These are phyloP conservation scores for Drusus annulatus DNA, from an alignment of 1,140 invertebrate genomes.

Conservation along the genomic window DNA sequence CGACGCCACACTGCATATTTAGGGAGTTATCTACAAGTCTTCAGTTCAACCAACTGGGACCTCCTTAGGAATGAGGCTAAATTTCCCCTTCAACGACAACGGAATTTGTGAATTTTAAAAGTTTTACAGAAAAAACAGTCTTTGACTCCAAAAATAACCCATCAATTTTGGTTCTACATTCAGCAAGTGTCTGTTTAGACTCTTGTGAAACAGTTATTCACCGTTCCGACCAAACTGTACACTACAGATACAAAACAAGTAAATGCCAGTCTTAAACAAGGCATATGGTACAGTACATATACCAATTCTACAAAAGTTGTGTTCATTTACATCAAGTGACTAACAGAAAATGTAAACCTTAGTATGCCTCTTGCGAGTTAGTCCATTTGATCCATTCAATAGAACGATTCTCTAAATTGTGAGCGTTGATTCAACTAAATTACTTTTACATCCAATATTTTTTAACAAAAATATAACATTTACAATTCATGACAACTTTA, in stretches of 20 bases:
- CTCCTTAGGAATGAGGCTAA: conserved; percentile 9
- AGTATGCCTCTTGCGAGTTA: not conserved
- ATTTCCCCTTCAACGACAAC: conserved; percentile 7
- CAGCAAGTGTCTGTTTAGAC: conserved; percentile 43
- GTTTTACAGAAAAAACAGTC: conserved; percentile 60
- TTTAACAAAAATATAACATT: conserved; percentile 45
- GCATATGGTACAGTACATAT: conserved; percentile 57
- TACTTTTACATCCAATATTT: conserved; percentile 40
- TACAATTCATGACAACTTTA: conserved; percentile 37
- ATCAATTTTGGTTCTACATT: conserved; percentile 41
- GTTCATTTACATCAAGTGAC: conserved; percentile 14
- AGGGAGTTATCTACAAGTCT: conserved; percentile 15
- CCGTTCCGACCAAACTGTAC: conserved; percentile 52
- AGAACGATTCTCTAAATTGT: conserved; percentile 24
- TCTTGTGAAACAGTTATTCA: conserved; percentile 49
- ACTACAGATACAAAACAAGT: conserved; percentile 57
- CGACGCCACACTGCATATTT: not conserved
- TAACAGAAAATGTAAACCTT: conserved; percentile 35
- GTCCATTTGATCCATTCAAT: conserved; percentile 18
- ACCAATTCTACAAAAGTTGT: conserved; percentile 54
- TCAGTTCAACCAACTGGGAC: not conserved
- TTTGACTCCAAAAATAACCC: conserved; percentile 59
- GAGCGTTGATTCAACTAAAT: conserved; percentile 19
- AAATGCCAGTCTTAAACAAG: conserved; percentile 60
- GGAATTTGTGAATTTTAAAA: conserved; percentile 51